phyloP scores from a whole-genome alignment of 2,888 invertebrate species.

The Agapetus fuscipes region DNA sequence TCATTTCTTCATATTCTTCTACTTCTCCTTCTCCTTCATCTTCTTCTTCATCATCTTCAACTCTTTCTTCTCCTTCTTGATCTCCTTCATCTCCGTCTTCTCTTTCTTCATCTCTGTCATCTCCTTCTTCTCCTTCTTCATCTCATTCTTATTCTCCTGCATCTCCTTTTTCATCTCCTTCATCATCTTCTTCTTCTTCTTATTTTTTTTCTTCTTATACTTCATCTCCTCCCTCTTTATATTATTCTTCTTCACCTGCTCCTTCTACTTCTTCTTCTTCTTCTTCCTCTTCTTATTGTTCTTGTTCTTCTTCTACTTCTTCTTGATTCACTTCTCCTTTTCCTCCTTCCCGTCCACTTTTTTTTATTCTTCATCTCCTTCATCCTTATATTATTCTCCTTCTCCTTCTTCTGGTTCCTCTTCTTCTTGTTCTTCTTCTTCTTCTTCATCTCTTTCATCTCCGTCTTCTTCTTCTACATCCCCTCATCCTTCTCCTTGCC shows the following conservation, averaged over 20 bases:
- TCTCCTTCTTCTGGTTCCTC: background rate
- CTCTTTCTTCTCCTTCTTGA: background rate
- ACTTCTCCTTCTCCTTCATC: background rate
- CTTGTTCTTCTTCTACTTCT: too few relatives aligned
- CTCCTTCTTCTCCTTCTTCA: background rate
- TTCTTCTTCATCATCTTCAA: background rate
- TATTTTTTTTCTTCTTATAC: background rate
- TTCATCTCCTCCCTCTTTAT: background rate
- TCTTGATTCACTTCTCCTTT: too few relatives aligned
- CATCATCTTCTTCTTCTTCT: background rate
- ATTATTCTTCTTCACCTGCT: background rate
- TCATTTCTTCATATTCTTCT: background rate
- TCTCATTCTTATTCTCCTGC: background rate
- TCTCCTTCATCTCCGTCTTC: background rate
- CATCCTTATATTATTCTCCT: background rate
- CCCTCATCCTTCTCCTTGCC: background rate
- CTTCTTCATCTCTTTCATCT: background rate
- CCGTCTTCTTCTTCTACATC: background rate
- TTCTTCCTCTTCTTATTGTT: background rate
- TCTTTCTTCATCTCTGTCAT: background rate
- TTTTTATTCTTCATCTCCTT: too few relatives aligned
- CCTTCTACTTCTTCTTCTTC: background rate
- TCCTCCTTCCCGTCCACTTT: too few relatives aligned
- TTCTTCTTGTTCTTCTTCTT: background rate
- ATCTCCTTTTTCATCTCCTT: background rate